Evolutionary conservation across 2,888 invertebrate species (phyloP).

Genomic region (Aelia acuminata): DNA sequence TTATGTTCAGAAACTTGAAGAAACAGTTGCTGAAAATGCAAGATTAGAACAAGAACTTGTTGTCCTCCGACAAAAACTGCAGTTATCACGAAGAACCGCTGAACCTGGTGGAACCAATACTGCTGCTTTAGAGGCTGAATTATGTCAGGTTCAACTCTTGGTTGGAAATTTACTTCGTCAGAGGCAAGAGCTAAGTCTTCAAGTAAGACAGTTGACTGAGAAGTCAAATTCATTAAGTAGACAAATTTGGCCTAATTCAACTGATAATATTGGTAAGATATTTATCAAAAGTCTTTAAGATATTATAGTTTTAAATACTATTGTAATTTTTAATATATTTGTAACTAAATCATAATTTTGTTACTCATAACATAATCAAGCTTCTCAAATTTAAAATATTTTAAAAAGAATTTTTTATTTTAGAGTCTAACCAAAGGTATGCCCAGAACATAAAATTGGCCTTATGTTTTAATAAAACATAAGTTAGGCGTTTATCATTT

Average conservation of each 20-base stretch:
- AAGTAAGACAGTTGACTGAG: constrained; percentile 87
- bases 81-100: constrained; percentile 78
- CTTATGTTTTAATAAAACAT: no score
- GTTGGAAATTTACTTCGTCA: constrained; percentile 90
- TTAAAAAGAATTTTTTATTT: no score
- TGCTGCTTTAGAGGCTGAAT: constrained; percentile 73
- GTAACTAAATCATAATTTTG: background rate
- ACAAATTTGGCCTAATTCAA: constrained; percentile 73
- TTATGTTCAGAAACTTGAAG: constrained; percentile 86
- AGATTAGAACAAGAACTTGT: constrained; percentile 89
- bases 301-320: constrained; percentile 20
- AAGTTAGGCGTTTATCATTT: no score
- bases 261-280: constrained; percentile 53
- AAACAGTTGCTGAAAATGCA: constrained; percentile 91
- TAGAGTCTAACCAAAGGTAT: no score
- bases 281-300: background rate
- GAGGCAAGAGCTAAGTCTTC: constrained; percentile 87
- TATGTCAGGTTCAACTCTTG: constrained; percentile 85
- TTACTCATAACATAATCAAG: background rate
- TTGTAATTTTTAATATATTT: background rate
- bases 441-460: no score
- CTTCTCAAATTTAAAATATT: no score
- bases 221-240: constrained; percentile 81
- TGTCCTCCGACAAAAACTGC: constrained; percentile 86
- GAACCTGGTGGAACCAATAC: constrained; percentile 69